phyloP scores from a whole-genome alignment of 2,797 vertebrate species.

The Eulemur coronatus region DNA sequence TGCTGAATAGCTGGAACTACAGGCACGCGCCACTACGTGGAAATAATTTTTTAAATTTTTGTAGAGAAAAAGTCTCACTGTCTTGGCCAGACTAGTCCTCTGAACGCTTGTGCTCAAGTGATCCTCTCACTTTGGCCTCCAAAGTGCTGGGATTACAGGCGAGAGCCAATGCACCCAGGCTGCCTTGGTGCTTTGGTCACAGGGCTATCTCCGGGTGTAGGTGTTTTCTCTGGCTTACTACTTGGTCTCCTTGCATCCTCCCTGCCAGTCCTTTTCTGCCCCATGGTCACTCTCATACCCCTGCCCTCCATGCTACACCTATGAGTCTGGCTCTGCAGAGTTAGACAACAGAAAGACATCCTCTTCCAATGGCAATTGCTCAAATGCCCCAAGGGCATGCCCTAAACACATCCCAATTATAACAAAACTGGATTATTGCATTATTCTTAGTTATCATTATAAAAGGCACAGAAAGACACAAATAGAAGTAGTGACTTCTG shows the following conservation, averaged over 20 bases:
- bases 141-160: background rate
- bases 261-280: background rate
- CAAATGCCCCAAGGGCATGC: background rate
- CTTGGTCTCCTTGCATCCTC: background rate
- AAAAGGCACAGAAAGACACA: background rate
- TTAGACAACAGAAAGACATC: background rate
- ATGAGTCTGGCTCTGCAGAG: background rate
- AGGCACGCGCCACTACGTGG: rapidly evolving
- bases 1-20: background rate
- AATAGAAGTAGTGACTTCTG: background rate
- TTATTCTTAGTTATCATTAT: background rate
- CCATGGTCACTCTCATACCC: background rate
- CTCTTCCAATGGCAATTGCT: background rate
- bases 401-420: background rate
- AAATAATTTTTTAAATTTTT: background rate
- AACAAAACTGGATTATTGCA: background rate
- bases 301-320: background rate
- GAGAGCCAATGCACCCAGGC: background rate
- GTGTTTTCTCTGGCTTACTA: background rate
- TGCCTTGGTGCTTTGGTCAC: background rate
- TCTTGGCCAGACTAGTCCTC: background rate
- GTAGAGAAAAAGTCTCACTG: background rate
- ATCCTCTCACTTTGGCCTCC: background rate
- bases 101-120: background rate
- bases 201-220: background rate